Evolutionary conservation across 2,113 vertebrate genomes (phyloP), one percentile per base, ranked within the genome.

Genomic region (Eurypyga helias): DNA sequence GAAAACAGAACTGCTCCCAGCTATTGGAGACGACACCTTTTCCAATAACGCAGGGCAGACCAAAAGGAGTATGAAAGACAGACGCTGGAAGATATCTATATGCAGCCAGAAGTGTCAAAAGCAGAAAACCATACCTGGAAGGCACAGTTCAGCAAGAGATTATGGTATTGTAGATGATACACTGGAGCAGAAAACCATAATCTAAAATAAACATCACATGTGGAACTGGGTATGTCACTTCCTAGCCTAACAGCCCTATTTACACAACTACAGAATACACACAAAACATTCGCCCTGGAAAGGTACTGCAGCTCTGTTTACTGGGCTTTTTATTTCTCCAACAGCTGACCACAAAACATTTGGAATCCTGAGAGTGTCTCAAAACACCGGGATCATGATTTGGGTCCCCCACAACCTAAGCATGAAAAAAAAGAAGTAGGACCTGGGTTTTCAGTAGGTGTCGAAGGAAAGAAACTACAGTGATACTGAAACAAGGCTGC

Each of bases 141-240:
- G 90, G 69, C 55, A 89, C 3, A 51, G 72, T 60, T 89, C 43
- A 69, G 79, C 77, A 41, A 89, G 67, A 71, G 36, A 45, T 14
- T 21, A 71, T 15, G 25, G n/a, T 10, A 79, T 49, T 71, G 31
- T 52, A 34, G 46, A 75, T 61, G 72, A 86, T 58, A 81, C 19
- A 79, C 48, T 65, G 26, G 18, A 87, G 69, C 34, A 89, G 60
- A 89, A 92, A 92, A 66, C 33, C 57, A 84, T 78, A 81, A 92
- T 66, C 95, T 79, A 89, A 95, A 90, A 93, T 85, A 89, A 92
- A 92, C 83, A 89, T 92, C 83, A 86, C 48, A 52, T 26, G 45
- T 72, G 89, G 89, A 94, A 66, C 28, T 34, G 83, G 69, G 9
- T 80, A n/a, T 93, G 80, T 92, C 91, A 89, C 70, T 95, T 82